phyloP scores from a whole-genome alignment of 1,140 invertebrate genomes.

The Chelonus insularis region DNA sequence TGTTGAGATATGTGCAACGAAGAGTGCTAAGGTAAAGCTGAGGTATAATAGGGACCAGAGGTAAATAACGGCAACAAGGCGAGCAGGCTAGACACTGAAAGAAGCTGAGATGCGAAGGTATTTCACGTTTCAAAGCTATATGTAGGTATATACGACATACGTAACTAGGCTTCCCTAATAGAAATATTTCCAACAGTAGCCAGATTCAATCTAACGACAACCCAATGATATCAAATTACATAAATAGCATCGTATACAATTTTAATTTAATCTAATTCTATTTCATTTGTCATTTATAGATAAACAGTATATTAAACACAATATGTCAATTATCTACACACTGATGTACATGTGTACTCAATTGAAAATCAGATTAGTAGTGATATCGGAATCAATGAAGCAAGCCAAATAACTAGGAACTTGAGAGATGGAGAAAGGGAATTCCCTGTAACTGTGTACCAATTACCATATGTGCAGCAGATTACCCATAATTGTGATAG shows the following conservation, averaged over 20 bases:
- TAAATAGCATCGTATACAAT: too few species aligned
- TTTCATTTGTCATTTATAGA: too few species aligned
- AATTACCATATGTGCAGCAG: background rate
- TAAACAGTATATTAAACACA: too few species aligned
- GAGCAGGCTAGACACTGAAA: background rate
- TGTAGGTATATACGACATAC: background rate
- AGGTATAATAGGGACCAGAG: constrained; percentile 26
- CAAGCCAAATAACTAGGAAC: too few species aligned
- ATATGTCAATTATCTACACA: too few species aligned
- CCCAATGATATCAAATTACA: too few species aligned
- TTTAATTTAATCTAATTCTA: too few species aligned
- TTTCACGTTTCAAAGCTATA: background rate
- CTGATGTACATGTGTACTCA: too few species aligned
- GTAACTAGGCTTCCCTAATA: background rate
- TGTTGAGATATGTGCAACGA: background rate
- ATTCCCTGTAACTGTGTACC: background rate
- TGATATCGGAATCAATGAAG: too few species aligned
- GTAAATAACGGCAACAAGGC: background rate
- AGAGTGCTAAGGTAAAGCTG: constrained; percentile 18
- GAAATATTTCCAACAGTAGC: too few species aligned
- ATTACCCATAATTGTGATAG: background rate
- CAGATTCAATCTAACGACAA: too few species aligned
- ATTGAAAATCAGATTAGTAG: too few species aligned
- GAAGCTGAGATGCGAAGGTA: background rate
- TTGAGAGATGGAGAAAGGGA: background rate